phyloP scores from a whole-genome alignment of 2,113 vertebrate species.

The Charina bottae region DNA sequence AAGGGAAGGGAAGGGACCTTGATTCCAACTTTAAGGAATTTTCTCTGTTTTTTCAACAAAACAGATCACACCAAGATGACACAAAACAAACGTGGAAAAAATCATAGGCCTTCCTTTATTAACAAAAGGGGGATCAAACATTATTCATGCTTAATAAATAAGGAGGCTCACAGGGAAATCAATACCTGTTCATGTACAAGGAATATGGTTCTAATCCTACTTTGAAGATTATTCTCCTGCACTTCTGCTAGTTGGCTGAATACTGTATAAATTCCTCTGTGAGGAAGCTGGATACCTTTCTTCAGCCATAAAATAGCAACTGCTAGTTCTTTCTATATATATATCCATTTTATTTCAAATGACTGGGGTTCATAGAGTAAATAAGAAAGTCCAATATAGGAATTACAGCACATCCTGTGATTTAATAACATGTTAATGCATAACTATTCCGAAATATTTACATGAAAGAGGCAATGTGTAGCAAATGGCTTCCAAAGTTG shows the following conservation, averaged over 20 bases:
- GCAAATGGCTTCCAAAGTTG: background rate
- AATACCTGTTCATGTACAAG: background rate
- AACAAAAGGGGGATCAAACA: background rate
- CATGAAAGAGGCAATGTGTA: background rate
- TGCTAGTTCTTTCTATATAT: background rate
- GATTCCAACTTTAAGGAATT: background rate
- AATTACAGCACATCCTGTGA: background rate
- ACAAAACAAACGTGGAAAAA: background rate
- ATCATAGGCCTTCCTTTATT: background rate
- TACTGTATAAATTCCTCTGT: background rate
- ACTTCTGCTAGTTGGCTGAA: background rate
- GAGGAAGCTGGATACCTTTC: background rate
- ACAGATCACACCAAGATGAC: no score
- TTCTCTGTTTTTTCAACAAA: background rate
- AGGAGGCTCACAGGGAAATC: background rate
- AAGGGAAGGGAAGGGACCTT: background rate
- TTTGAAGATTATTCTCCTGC: background rate
- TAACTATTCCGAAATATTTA: background rate
- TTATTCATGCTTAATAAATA: background rate
- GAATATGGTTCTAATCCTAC: no score
- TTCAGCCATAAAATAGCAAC: background rate
- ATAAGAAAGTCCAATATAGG: background rate
- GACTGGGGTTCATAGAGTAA: background rate
- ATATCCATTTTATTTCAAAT: background rate
- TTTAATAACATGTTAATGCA: background rate